A percentile compares a stretch with the other conserved stretches of the same genome.
Evolutionary conservation across 2,797 vertebrate species (phyloP).

Genomic region (Sciaenops ocellatus): DNA sequence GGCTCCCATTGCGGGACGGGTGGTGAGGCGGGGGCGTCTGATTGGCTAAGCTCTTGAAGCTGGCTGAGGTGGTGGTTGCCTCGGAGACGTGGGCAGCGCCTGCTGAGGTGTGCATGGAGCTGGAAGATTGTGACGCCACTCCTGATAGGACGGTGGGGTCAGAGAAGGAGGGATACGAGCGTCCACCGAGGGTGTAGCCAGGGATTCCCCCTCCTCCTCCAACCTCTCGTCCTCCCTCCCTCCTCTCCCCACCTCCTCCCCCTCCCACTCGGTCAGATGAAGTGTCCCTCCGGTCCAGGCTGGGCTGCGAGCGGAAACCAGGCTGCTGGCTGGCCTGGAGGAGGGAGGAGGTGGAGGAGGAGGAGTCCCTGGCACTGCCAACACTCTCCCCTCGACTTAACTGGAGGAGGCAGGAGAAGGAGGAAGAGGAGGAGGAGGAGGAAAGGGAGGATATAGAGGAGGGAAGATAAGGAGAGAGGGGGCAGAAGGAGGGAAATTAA

Average conservation of each 20-base stretch:
- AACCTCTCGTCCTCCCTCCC: conserved; percentile 50
- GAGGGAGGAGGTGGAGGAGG: conserved; percentile 87
- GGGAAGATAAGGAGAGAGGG: conserved; percentile 19
- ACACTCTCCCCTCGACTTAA: conserved; percentile 93
- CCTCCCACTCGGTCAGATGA: conserved; percentile 58
- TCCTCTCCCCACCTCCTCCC: conserved; percentile 64
- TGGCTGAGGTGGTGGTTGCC: conserved; percentile 88
- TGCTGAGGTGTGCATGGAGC: conserved; percentile 86
- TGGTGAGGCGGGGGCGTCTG: conserved; percentile 86
- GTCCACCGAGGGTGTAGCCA: conserved; percentile 83
- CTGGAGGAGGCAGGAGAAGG: conserved; percentile 73
- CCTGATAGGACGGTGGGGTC: conserved; percentile 88
- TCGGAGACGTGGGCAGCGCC: conserved; percentile 85
- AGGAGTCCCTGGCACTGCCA: conserved; percentile 88
- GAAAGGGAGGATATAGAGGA: conserved; percentile 2
- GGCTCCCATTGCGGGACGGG: conserved; percentile 90
- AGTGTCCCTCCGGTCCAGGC: conserved; percentile 87
- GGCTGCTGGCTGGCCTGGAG: conserved; percentile 91
- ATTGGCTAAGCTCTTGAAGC: conserved; percentile 96
- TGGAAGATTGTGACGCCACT: conserved; percentile 89
- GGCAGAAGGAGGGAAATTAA: conserved; percentile 42
- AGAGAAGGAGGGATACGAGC: conserved; percentile 89
- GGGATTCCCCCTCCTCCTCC: conserved; percentile 74
- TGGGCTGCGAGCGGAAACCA: conserved; percentile 94
- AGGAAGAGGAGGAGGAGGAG: not conserved